These are phyloP conservation scores for Conger conger DNA, from an alignment of 2,113 vertebrate species.

Conservation along the genomic window DNA sequence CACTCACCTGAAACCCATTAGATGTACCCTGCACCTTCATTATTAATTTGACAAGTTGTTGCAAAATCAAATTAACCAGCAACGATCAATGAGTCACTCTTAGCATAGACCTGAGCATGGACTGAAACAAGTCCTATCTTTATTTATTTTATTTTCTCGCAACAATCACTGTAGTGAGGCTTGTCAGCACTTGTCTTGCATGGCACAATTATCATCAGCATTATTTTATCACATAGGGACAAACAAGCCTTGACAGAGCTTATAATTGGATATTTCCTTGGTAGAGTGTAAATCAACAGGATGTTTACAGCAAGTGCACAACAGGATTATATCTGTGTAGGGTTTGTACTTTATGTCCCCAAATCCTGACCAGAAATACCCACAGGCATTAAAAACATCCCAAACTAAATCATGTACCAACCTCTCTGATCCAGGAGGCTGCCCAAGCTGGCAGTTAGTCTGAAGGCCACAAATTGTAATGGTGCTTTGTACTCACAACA, in stretches of 20 bases:
- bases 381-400: neutral
- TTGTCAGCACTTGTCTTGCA: neutral
- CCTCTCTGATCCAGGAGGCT: neutral
- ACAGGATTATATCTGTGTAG: neutral
- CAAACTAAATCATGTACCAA: neutral
- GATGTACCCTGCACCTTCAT: neutral
- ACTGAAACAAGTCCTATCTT: neutral
- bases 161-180: neutral
- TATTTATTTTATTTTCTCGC: constrained; percentile 2
- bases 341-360: neutral
- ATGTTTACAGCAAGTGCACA: neutral
- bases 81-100: neutral
- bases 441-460: neutral
- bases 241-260: neutral
- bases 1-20: constrained; percentile 17
- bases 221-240: neutral
- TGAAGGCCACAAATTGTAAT: neutral
- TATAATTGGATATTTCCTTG: neutral
- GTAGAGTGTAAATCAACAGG: neutral
- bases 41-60: constrained; percentile 18
- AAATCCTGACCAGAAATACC: neutral
- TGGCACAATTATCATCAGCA: neutral
- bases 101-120: constrained; percentile 7
- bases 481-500: neutral
- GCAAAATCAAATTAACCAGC: constrained; percentile 21